phyloP scores from a whole-genome alignment of 1,140 invertebrate genomes.

The Bombus superbus region DNA sequence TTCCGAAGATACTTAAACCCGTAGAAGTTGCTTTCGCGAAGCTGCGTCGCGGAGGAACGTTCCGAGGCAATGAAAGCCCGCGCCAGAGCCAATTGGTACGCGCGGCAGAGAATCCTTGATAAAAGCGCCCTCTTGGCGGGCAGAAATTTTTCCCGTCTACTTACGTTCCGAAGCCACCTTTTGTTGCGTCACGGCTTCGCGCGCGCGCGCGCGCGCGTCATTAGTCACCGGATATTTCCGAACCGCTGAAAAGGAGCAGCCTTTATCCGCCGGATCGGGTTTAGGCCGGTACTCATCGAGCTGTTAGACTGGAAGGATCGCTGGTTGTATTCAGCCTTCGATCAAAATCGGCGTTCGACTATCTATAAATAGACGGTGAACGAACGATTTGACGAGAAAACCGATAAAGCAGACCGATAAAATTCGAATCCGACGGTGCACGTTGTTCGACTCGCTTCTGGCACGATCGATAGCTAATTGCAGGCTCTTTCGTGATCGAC shows the following conservation, averaged over 20 bases:
- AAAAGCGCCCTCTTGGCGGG: slow-evolving; percentile 1
- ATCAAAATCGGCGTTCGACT: slow-evolving; percentile 23
- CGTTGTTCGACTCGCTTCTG: background rate
- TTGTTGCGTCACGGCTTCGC: slow-evolving; percentile 56
- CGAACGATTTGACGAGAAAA: background rate
- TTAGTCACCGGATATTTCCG: slow-evolving; percentile 63
- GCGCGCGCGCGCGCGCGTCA: slow-evolving; percentile 22
- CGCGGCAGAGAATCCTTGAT: background rate
- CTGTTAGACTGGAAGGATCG: slow-evolving; percentile 28
- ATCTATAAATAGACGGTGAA: slow-evolving; percentile 16
- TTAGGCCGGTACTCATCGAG: slow-evolving; percentile 50
- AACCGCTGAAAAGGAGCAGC: slow-evolving; percentile 50
- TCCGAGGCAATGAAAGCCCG: background rate
- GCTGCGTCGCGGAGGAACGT: background rate
- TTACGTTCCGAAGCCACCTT: slow-evolving; percentile 38
- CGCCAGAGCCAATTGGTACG: slow-evolving; percentile 11
- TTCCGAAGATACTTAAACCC: background rate
- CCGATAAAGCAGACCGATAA: no score
- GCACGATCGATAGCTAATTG: background rate
- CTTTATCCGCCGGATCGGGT: slow-evolving; percentile 51
- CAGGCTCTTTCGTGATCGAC: background rate
- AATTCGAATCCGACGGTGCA: no score
- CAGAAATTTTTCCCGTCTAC: slow-evolving; percentile 31
- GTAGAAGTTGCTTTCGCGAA: background rate
- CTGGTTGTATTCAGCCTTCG: slow-evolving; percentile 28